phyloP scores from a whole-genome alignment of 1,140 invertebrate genomes.

The Trigoniulus corallinus region DNA sequence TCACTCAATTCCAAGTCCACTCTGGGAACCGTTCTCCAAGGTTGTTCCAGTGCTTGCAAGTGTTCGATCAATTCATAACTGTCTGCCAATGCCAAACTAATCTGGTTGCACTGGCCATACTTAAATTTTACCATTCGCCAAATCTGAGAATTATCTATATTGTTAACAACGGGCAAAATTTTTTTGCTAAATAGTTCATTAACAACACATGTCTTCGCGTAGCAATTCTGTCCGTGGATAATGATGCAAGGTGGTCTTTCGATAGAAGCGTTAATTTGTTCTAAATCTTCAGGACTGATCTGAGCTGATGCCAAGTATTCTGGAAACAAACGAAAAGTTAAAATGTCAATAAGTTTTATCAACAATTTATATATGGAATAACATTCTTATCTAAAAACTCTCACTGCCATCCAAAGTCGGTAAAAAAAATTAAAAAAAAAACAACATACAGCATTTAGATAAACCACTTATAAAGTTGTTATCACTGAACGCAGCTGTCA shows the following conservation, averaged over 20 bases:
- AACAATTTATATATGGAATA: no score
- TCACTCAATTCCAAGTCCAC: conserved; percentile 43
- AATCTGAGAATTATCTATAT: conserved; percentile 13
- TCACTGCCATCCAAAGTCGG: no score
- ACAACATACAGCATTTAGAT: no score
- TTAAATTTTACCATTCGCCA: conserved; percentile 56
- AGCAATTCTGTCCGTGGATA: conserved; percentile 47
- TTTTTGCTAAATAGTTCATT: conserved; percentile 48
- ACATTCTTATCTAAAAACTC: no score
- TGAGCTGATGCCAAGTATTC: conserved; percentile 25
- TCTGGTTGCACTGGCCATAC: conserved; percentile 44
- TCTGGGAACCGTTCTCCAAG: conserved; percentile 39
- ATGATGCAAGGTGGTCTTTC: conserved; percentile 33
- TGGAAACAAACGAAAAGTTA: conserved; percentile 14
- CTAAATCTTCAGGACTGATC: conserved; percentile 22
- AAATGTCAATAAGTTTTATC: conserved; percentile 11
- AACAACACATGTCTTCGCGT: conserved; percentile 48
- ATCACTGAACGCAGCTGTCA: no score
- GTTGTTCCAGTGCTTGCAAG: conserved; percentile 36
- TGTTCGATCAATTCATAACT: conserved; percentile 59
- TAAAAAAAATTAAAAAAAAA: no score
- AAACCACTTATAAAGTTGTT: no score
- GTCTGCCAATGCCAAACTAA: conserved; percentile 47
- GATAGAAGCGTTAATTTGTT: conserved; percentile 26
- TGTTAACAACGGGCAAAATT: conserved; percentile 39